Base-by-base conservation (phyloP, 2,113 vertebrate species). In the Deroptyus accipitrinus region DNA sequence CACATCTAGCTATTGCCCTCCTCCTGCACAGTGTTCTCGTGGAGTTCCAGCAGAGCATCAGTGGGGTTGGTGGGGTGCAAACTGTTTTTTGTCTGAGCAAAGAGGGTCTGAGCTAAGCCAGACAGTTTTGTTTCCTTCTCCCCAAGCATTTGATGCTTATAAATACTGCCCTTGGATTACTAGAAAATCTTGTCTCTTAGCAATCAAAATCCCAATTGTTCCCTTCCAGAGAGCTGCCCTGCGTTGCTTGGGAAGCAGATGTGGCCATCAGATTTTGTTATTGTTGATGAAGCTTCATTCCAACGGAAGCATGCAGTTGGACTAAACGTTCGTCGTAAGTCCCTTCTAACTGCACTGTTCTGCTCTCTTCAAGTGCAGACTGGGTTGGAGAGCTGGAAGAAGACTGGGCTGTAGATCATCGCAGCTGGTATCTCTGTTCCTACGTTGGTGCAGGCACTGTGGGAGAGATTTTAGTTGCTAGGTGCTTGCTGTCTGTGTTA, bases 11-110 rank as follows among this genome's bases (percentile, higher is more conserved):
- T 24, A 19, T 35, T 17, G 6, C 23, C 30, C 4, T 61, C 9
- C 25, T 90, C 48, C 37, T 52, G 49, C 37, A 35, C 0, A 0
- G n/a, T 1, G 2, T 46, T 61, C 68, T 77, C 27, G 61, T 78
- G 41, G 41, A 66, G 20, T 55, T 80, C 54, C 42, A 80, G 37
- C 7, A 11, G 33, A 46, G 31, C 8, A 22, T 41, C 33, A 6
- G 11, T 27, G 19, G 10, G 11, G 2, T 44, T 57, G 30, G 9
- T 81, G 44, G 30, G 9, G 8, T 49, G 13, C 23, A 55, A 10
- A 13, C 11, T 35, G 31, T 0, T 22, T 51, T 78, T 42, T 66
- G 28, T 66, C 44, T 46, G 68, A 76, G 27, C 49, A 48, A 49
- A 55, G 57, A 57, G 35, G 30, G 66, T 70, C 46, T 61, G 59